Base-by-base conservation (phyloP, 2,113 vertebrate species). In the Carassius auratus region DNA sequence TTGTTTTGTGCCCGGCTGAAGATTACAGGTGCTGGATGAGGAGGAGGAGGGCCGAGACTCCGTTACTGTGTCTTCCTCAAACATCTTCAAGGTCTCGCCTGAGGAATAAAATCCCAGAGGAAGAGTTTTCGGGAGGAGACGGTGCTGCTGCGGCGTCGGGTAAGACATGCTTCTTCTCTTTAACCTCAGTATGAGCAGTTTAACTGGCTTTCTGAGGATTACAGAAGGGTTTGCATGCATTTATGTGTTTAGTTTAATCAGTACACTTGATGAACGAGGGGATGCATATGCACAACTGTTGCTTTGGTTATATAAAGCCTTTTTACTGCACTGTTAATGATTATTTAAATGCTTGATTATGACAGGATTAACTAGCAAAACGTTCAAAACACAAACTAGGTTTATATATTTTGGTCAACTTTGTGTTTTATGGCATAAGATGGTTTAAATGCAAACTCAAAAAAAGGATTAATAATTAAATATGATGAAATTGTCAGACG, bases 21-120 rank as follows among this genome's bases (percentile, higher is more conserved):
- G 85, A 79, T 61, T 79, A 42, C 76, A 79, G 88, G 78, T 74
- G 87, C 57, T 8, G 57, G 57, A 21, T 8, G 93, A 93, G 94
- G 93, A 93, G 93, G 93, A 89, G 42, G 68, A 69, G 50, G 23
- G 73, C 38, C n/a, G 69, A 85, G 59, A 77, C 30, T n/a, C 78
- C 93, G 95, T 91, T 94, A 96, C 94, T 94, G 89, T 95, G 93
- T 96, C 94, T 96, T 93, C 91, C 90, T 94, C 92, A 92, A 93
- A 92, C 90, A 93, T 94, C 94, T 93, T 97, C 97, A 98, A 98
- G 97, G 97, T 96, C 96, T 94, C 90, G 55, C 91, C 78, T 88
- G 86, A 89, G 88, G 93, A 90, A 97, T 97, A 98, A 97, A 97
- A 94, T 94, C 89, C 50, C 91, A 85, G 94, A 62, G 91, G 93